Base-by-base conservation (phyloP, 2,113 vertebrate species). In the Platysternon megacephalum region DNA sequence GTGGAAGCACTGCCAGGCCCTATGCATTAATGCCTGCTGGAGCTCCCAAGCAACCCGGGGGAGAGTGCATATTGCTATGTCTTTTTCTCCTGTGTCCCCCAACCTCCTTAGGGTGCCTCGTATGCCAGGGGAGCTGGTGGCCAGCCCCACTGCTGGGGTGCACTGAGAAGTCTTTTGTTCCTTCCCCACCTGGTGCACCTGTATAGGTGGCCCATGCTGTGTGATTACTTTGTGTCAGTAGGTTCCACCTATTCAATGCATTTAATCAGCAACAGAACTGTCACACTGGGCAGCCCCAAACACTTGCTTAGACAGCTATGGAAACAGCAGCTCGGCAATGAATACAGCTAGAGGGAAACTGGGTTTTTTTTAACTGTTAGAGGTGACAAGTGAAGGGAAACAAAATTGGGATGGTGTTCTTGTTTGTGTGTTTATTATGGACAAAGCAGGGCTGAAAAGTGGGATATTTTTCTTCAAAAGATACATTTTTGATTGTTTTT, bases 181-280 rank as follows among this genome's bases (percentile, higher is more conserved):
- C 29, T 56, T 1, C 0, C 84, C 28, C 28, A 42, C 55, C 22
- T 5, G 2, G 48, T 82, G 29, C 53, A 76, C 52, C 53, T 1
- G 1, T 16, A 42, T 35, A 22, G 11, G 28, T 1, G 0, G 53
- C 8, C 22, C 12, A 14, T 0, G 0, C 72, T 35, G 58, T 0
- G 0, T 3, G 12, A 44, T 35, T 81, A 68, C 10, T 72, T 52
- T 2, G 1, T 28, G 17, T 28, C 2, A 4, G 4, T 2, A 26
- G 32, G 78, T 5, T 12, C 90, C 55, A 5, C 13, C 8, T 42
- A 7, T 44, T 4, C 78, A 42, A 1, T 4, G 49, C 44, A 1
- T 4, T 68, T 49, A 49, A 92, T 29, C 7, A 16, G 5, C 13
- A 58, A 32, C 82, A 68, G 42, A 87, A 48, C 35, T 8, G 42